A percentile compares a stretch with the other conserved stretches of the same genome.
phyloP scores from a whole-genome alignment of 2,113 vertebrate genomes.

The Glaucomys volans region DNA sequence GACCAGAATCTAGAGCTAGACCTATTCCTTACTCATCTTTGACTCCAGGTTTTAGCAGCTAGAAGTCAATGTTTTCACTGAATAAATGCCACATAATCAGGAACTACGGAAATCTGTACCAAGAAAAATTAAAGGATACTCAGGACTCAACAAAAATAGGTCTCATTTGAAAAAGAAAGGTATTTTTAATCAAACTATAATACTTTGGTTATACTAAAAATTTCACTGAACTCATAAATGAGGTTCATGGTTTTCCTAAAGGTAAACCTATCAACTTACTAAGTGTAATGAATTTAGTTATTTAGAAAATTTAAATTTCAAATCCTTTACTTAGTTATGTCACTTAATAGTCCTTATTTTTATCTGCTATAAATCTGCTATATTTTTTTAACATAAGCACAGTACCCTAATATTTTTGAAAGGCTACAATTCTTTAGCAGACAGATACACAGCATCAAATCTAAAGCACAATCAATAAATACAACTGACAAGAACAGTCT shows the following conservation, averaged over 20 bases:
- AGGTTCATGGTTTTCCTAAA: slow-evolving; percentile 19
- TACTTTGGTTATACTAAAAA: slow-evolving; percentile 7
- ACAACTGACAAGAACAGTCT: background rate
- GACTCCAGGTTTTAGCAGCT: background rate
- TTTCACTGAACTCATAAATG: background rate
- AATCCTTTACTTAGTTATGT: background rate
- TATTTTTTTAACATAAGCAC: background rate
- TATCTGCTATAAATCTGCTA: slow-evolving; percentile 10
- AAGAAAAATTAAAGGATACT: slow-evolving; percentile 7
- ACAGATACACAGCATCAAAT: background rate
- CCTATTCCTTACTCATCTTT: slow-evolving; percentile 24
- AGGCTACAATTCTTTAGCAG: background rate
- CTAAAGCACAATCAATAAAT: background rate
- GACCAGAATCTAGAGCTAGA: slow-evolving; percentile 10
- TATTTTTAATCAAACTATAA: slow-evolving; percentile 33
- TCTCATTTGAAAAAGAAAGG: background rate
- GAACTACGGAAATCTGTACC: background rate
- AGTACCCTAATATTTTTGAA: background rate
- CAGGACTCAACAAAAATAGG: slow-evolving; percentile 39
- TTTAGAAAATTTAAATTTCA: slow-evolving; percentile 46
- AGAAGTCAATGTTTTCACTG: background rate
- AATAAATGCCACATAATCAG: slow-evolving; percentile 9
- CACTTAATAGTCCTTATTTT: slow-evolving; percentile 5
- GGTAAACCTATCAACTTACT: slow-evolving; percentile 3
- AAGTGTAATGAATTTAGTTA: background rate